phyloP scores from a whole-genome alignment of 2,113 vertebrate species.

The Pteropus alecto region DNA sequence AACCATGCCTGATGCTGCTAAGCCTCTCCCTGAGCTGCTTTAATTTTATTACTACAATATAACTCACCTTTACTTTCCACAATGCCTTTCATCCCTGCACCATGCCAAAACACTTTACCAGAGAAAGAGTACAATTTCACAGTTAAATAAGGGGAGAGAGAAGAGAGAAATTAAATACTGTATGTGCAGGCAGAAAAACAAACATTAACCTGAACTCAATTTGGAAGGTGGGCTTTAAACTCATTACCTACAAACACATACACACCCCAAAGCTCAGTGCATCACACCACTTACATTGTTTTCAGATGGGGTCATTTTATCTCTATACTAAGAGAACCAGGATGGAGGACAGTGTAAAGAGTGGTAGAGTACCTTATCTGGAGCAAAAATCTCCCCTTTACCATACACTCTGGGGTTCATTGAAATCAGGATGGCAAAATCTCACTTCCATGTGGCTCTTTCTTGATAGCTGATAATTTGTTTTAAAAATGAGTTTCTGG shows the following conservation, averaged over 20 bases:
- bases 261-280: background rate
- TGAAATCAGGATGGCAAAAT: background rate
- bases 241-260: background rate
- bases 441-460: background rate
- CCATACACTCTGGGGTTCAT: background rate
- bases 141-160: conserved; percentile 22
- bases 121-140: background rate
- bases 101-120: background rate
- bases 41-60: background rate
- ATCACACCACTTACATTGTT: background rate
- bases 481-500: background rate
- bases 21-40: background rate
- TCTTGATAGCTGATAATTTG: background rate
- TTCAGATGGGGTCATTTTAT: background rate
- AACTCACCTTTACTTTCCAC: conserved; percentile 34
- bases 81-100: background rate
- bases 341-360: background rate
- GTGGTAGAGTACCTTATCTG: background rate
- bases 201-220: conserved; percentile 1
- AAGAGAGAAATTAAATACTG: conserved; percentile 24
- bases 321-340: background rate
- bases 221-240: background rate
- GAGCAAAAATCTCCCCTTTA: background rate
- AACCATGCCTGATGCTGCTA: background rate
- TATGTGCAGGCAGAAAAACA: background rate